These are phyloP conservation scores for Diplodus sargus DNA, from an alignment of 2,797 vertebrate genomes.

Conservation along the genomic window DNA sequence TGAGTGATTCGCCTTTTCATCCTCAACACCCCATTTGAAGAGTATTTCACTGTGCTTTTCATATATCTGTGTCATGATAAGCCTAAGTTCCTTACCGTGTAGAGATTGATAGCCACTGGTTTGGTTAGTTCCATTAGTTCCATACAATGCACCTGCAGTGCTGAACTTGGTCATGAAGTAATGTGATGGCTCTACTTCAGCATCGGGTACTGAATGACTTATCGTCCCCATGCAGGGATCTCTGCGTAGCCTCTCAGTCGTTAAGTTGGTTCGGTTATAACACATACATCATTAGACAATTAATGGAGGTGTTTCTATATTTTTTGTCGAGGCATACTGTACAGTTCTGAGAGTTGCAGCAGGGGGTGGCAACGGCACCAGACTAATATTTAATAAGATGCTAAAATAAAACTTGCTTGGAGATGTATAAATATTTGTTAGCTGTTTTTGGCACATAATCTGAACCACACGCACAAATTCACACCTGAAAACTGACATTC, in stretches of 20 bases:
- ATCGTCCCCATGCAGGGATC: not conserved
- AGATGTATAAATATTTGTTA: slow-evolving; percentile 44
- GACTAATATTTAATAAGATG: slow-evolving; percentile 49
- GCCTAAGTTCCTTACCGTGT: slow-evolving; percentile 61
- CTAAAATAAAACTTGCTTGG: slow-evolving; percentile 40
- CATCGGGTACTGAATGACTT: slow-evolving; percentile 4
- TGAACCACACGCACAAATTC: slow-evolving; percentile 21
- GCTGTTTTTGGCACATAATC: slow-evolving; percentile 33
- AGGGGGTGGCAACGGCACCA: slow-evolving; percentile 1
- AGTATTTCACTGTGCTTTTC: slow-evolving; percentile 50
- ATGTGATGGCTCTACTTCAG: slow-evolving; percentile 36
- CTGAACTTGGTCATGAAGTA: slow-evolving; percentile 32
- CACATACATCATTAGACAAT: not conserved
- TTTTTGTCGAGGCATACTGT: not conserved
- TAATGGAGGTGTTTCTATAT: not conserved
- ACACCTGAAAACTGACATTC: slow-evolving; percentile 52
- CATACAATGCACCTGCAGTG: slow-evolving; percentile 25
- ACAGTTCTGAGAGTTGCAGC: slow-evolving; percentile 1
- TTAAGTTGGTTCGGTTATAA: not conserved
- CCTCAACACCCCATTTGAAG: slow-evolving; percentile 60
- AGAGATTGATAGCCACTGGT: slow-evolving; percentile 49
- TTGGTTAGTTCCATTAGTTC: slow-evolving; percentile 63
- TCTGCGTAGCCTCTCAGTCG: not conserved
- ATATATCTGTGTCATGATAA: slow-evolving; percentile 44
- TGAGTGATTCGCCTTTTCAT: slow-evolving; percentile 53